Evolutionary conservation across 2,888 invertebrate genomes (phyloP).

Genomic region (Laspeyria flexula): DNA sequence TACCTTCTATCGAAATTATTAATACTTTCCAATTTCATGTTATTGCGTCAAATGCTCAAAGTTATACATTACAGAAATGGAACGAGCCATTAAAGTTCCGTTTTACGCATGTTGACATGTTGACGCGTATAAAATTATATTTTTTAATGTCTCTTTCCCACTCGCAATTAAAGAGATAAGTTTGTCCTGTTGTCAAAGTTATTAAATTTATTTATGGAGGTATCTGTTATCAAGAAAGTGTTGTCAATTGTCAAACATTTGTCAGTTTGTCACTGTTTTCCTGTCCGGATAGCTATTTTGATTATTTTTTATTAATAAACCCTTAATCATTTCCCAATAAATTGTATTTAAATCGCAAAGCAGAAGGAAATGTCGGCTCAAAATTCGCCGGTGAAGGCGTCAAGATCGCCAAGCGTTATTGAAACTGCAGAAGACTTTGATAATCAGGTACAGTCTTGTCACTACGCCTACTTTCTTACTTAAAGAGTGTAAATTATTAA

Average conservation of each 20-base stretch:
- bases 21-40: too few relatives aligned
- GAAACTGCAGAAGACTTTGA: slow-evolving; percentile 74
- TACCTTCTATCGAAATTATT: too few relatives aligned
- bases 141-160: slow-evolving; percentile 19
- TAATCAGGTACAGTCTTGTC: slow-evolving; percentile 63
- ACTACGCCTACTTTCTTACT: slow-evolving; percentile 67
- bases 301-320: slow-evolving; percentile 14
- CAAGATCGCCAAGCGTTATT: slow-evolving; percentile 63
- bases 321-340: neutral
- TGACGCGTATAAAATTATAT: too few relatives aligned
- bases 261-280: slow-evolving; percentile 32
- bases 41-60: too few relatives aligned
- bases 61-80: neutral
- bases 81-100: neutral
- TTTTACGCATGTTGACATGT: neutral
- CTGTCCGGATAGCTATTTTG: slow-evolving; percentile 21
- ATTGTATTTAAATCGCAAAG: slow-evolving; percentile 7
- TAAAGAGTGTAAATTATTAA: slow-evolving; percentile 21
- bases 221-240: too few relatives aligned
- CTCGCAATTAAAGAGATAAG: neutral
- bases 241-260: slow-evolving; percentile 16
- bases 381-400: slow-evolving; percentile 66
- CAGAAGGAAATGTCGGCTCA: slow-evolving; percentile 61
- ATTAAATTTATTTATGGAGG: too few relatives aligned
- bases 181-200: slow-evolving; percentile 22